A percentile compares a stretch with the other conserved stretches of the same genome.
phyloP scores from a whole-genome alignment of 2,888 invertebrate species.

The Drosophila seclusa region DNA sequence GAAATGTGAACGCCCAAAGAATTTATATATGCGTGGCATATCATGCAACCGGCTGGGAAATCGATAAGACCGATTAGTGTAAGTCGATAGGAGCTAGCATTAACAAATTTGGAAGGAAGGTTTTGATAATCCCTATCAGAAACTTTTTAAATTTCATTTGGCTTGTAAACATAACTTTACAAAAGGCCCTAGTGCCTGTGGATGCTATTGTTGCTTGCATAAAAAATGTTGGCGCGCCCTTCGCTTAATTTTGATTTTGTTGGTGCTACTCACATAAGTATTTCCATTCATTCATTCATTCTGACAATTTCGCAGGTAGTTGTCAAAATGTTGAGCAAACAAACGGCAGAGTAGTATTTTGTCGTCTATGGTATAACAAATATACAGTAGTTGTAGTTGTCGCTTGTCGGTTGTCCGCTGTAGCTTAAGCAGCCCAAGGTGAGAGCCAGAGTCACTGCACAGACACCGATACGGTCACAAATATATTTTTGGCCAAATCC shows the following conservation, averaged over 20 bases:
- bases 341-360: conserved; percentile 35
- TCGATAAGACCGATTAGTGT: not conserved
- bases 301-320: conserved; percentile 61
- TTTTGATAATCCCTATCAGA: not conserved
- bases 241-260: conserved; percentile 44
- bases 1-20: no score
- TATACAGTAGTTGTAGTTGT: conserved; percentile 4
- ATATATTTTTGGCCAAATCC: conserved; percentile 50
- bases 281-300: conserved; percentile 65
- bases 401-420: conserved; percentile 8
- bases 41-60: not conserved
- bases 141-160: not conserved
- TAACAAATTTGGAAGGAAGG: not conserved
- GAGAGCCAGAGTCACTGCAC: conserved; percentile 32
- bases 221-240: conserved; percentile 59
- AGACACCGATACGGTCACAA: conserved; percentile 39
- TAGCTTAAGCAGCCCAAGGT: conserved; percentile 68
- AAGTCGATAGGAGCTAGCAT: not conserved
- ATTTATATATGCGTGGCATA: no score
- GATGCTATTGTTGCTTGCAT: conserved; percentile 37
- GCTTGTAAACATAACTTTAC: not conserved
- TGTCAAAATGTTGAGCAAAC: conserved; percentile 68
- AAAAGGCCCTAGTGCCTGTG: conserved; percentile 12
- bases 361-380: conserved; percentile 16
- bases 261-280: conserved; percentile 36